A percentile compares a stretch with the other conserved stretches of the same genome.
Evolutionary conservation across 2,797 vertebrate genomes (phyloP).

Genomic region (Chaenodraco wilsoni): DNA sequence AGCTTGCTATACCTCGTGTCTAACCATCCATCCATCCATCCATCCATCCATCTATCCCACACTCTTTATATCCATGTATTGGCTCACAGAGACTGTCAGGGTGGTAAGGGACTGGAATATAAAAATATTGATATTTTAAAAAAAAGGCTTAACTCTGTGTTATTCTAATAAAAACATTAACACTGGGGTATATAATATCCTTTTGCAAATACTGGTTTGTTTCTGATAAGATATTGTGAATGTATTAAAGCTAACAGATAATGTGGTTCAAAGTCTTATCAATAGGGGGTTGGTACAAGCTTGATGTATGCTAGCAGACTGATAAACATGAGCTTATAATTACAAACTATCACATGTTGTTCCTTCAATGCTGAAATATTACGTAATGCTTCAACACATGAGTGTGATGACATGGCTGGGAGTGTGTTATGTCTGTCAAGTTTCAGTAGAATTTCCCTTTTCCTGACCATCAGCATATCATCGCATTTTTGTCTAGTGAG

Average conservation of each 20-base stretch:
- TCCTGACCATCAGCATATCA: constrained; percentile 46
- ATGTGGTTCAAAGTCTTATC: neutral
- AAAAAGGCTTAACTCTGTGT: neutral
- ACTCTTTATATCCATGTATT: neutral
- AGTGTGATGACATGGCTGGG: constrained; percentile 8
- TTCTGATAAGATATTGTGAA: constrained; percentile 7
- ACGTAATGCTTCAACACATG: neutral
- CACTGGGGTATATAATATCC: neutral
- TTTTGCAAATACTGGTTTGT: constrained; percentile 11
- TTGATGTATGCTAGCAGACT: neutral
- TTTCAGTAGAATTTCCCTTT: constrained; percentile 38
- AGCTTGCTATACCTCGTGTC: neutral
- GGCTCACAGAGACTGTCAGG: neutral
- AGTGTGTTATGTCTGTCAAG: constrained; percentile 1
- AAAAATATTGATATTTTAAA: neutral
- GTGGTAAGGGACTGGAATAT: neutral
- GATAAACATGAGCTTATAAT: neutral
- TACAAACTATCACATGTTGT: neutral
- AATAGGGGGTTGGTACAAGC: neutral
- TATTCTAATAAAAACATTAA: neutral
- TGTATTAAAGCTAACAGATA: constrained; percentile 6
- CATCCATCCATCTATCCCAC: neutral
- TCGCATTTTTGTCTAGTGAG: constrained; percentile 42
- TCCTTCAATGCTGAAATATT: neutral
- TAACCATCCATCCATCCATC: neutral